Evolutionary conservation across 2,113 vertebrate genomes (phyloP).

Genomic region (Morone saxatilis): DNA sequence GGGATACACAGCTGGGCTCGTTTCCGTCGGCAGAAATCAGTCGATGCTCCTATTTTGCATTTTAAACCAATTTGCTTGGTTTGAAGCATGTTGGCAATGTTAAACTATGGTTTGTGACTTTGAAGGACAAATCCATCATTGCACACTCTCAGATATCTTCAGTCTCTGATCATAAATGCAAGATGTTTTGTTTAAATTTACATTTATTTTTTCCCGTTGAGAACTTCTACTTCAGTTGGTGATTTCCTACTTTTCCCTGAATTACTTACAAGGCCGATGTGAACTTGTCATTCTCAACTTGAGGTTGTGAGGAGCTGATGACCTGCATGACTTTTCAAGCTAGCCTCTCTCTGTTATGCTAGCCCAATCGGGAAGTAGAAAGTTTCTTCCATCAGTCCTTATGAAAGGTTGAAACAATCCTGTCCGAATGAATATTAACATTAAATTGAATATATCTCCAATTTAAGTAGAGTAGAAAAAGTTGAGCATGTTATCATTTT

Average conservation of each 20-base stretch:
- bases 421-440: no score
- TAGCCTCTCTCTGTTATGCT: not conserved
- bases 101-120: conserved; percentile 3
- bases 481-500: no score
- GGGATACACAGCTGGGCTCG: conserved; percentile 72
- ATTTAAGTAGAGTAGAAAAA: no score
- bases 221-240: not conserved
- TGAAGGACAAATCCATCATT: conserved; percentile 36
- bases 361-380: not conserved
- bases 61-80: conserved; percentile 49
- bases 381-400: not conserved
- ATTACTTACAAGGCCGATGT: not conserved
- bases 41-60: conserved; percentile 50
- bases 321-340: not conserved
- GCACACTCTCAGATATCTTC: conserved; percentile 11
- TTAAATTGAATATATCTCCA: no score
- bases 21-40: conserved; percentile 62
- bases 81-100: conserved; percentile 15
- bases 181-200: not conserved
- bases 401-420: not conserved
- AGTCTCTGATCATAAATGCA: conserved; percentile 16
- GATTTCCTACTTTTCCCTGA: conserved; percentile 24
- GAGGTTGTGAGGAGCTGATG: not conserved
- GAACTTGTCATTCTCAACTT: not conserved
- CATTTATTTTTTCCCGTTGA: not conserved